These are phyloP conservation scores for Oncorhynchus keta DNA, from an alignment of 2,113 vertebrate species.

Conservation along the genomic window DNA sequence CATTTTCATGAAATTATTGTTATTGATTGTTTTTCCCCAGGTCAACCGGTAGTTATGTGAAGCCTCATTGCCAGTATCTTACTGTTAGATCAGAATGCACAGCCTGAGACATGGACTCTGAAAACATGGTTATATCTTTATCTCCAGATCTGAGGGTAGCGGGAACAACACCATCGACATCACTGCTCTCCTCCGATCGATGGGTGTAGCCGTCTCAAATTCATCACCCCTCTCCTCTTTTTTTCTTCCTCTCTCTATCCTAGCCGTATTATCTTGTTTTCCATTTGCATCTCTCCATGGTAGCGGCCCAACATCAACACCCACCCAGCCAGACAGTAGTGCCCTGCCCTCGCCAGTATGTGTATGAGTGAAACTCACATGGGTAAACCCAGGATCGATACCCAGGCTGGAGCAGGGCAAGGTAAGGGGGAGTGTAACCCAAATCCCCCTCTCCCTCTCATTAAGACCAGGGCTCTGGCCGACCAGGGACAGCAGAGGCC, in stretches of 20 bases:
- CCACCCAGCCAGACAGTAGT: conserved; percentile 34
- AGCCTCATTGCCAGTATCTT: too few species aligned
- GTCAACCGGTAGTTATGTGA: too few species aligned
- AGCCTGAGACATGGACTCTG: neutral
- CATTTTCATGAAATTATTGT: too few species aligned
- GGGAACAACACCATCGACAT: conserved; percentile 24
- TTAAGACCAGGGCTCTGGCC: conserved; percentile 57
- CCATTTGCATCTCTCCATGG: conserved; percentile 44
- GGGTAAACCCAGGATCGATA: conserved; percentile 58
- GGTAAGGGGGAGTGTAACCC: conserved; percentile 49
- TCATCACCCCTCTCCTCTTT: conserved; percentile 39
- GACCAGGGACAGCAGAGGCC: conserved; percentile 54
- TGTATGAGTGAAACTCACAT: conserved; percentile 26
- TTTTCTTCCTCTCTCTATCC: conserved; percentile 13
- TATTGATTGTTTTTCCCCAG: too few species aligned
- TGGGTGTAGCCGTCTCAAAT: conserved; percentile 65
- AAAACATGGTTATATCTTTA: conserved; percentile 38
- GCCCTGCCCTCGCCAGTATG: conserved; percentile 21
- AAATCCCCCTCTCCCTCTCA: conserved; percentile 54
- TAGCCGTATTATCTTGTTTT: conserved; percentile 46
- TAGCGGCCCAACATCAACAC: conserved; percentile 57
- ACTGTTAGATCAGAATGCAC: conserved; percentile 49
- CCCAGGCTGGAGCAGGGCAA: conserved; percentile 22
- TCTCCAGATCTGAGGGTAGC: conserved; percentile 54
- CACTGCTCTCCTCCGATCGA: conserved; percentile 46